A percentile compares a stretch with the other conserved stretches of the same genome.
phyloP scores from a whole-genome alignment of 37 sponge, comb jelly and placozoan species.

The Chondrosia reniformis region DNA sequence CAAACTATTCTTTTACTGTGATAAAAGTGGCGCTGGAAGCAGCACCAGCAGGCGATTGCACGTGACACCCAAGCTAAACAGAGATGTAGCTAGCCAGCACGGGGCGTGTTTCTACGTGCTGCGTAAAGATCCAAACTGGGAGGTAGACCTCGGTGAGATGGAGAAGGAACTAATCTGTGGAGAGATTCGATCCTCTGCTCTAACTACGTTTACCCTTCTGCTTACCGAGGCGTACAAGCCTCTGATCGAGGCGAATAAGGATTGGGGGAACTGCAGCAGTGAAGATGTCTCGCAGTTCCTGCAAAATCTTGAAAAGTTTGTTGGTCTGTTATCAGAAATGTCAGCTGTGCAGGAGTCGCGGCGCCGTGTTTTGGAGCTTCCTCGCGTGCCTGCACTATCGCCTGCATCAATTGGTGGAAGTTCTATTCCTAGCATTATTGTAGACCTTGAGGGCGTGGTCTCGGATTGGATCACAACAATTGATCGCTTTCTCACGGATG shows the following conservation, averaged over 20 bases:
- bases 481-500: constrained; percentile 70
- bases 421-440: constrained; percentile 18
- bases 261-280: constrained; percentile 70
- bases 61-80: constrained; percentile 26
- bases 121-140: constrained; percentile 26
- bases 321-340: constrained; percentile 12
- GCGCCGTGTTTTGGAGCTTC: background rate
- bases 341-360: background rate
- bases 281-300: constrained; percentile 53
- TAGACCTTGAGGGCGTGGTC: constrained; percentile 70
- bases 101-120: constrained; percentile 66
- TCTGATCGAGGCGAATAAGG: constrained; percentile 56
- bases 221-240: constrained; percentile 72
- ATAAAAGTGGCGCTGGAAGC: constrained; percentile 12
- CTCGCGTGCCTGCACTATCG: background rate
- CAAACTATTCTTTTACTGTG: constrained; percentile 86
- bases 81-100: constrained; percentile 34
- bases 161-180: constrained; percentile 83
- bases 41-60: constrained; percentile 38
- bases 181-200: constrained; percentile 67
- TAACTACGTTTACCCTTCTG: constrained; percentile 55
- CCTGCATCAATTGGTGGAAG: background rate
- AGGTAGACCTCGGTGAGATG: constrained; percentile 50
- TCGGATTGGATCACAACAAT: constrained; percentile 76
- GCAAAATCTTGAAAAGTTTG: constrained; percentile 37